Conservation (phyloP, 37 sponge, comb jelly and placozoan genomes). For the Axinella damicornis region DNA sequence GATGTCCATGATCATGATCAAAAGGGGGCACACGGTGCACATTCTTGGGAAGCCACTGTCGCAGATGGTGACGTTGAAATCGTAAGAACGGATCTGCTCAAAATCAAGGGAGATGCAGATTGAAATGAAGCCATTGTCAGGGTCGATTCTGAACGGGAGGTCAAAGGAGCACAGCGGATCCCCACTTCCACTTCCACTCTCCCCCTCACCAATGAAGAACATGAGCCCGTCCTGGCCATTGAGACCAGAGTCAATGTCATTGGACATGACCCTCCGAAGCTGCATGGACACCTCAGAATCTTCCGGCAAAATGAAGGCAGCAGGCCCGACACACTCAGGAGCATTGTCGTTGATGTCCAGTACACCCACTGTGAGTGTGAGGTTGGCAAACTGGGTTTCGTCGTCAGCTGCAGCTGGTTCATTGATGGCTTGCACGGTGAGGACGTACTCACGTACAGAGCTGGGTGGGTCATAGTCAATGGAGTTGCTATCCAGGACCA, state of each 20-base stretch:
- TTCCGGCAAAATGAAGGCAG: constrained; percentile 31
- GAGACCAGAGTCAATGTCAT: constrained; percentile 64
- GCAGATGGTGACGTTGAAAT: constrained; percentile 53
- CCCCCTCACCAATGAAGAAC: constrained; percentile 8
- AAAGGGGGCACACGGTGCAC: constrained; percentile 28
- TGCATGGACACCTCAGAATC: constrained; percentile 16
- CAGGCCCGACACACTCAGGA: constrained; percentile 48
- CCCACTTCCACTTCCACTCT: constrained; percentile 22
- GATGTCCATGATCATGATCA: constrained; percentile 54
- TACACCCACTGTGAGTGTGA: constrained; percentile 53
- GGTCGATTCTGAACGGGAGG: constrained; percentile 51
- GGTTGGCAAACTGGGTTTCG: constrained; percentile 37
- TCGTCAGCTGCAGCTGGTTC: constrained; percentile 58
- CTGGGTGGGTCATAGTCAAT: constrained; percentile 49
- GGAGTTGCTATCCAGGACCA: constrained; percentile 28
- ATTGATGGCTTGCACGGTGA: constrained; percentile 56
- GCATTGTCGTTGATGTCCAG: constrained; percentile 77
- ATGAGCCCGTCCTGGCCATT: constrained; percentile 27
- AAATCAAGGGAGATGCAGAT: constrained; percentile 57
- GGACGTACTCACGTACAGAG: neutral
- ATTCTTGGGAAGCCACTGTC: constrained; percentile 44
- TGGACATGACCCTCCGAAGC: constrained; percentile 21
- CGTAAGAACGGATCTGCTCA: constrained; percentile 43
- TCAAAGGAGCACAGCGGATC: constrained; percentile 39
- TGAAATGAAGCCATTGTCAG: constrained; percentile 45